Evolutionary conservation across 2,797 vertebrate genomes (phyloP), one percentile per base, ranked within the genome.

Genomic region (Muscicapa comitata): DNA sequence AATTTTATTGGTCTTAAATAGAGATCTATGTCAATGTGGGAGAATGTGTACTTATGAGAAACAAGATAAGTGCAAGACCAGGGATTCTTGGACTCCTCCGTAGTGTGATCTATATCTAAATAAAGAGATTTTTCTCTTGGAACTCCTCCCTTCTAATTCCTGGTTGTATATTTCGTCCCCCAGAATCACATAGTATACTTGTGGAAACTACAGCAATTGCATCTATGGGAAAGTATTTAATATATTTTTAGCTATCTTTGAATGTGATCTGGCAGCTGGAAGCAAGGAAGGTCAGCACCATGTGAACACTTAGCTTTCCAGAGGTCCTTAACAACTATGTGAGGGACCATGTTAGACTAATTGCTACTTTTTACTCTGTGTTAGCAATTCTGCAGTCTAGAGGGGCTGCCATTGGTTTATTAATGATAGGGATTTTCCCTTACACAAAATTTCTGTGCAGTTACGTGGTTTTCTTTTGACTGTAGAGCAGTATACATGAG

Each of bases 201-300:
- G 94, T 97, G 95, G 95, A 96, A 96, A 93, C 68, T 65, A 43
- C 92, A 89, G 95, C 92, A 96, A 42, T 97, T 96, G 96, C 95
- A 93, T 94, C 94, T 86, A 93, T 95, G 95, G 95, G 96, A 96
- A 97, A 97, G 81, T 96, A 97, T 97, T 95, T 96, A 80, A 90
- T 96, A 13, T 96, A 96, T 96, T 96, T 96, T 96, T 96, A 96
- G 95, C 95, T 92, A 57, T 93, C 92, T 96, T 92, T 96, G 84
- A 95, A 94, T 95, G 89, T 86, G 89, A 93, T 92, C 89, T 91
- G 93, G 94, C 95, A 97, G 89, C 94, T 97, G 95, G 89, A 94
- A 90, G 79, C 31, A 48, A 48, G 79, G 81, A 88, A 84, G 88
- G 94, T 86, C 91, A 94, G 82, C 87, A 66, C 75, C 68, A 88